Conservation (phyloP, 2,113 vertebrate species). For the Saccopteryx leptura region DNA sequence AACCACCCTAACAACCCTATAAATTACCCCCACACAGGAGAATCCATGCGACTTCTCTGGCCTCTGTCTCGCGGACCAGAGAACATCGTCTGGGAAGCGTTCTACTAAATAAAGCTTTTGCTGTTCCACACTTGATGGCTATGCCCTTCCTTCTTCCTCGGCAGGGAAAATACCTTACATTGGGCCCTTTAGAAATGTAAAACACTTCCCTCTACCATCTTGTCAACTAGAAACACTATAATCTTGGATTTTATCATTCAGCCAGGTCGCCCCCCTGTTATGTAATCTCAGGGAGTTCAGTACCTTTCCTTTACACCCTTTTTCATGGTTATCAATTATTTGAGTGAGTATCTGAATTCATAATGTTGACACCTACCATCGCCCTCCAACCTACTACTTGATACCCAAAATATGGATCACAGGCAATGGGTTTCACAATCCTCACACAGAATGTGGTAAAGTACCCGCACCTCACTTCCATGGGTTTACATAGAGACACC, state of each 20-base stretch:
- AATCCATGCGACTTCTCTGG: too few species aligned
- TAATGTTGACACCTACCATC: not conserved
- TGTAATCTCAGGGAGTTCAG: not conserved
- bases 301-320: not conserved
- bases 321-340: slow-evolving; percentile 13
- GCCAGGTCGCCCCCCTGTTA: not conserved
- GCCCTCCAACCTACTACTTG: slow-evolving; percentile 21
- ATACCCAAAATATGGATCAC: not conserved
- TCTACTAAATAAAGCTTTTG: too few species aligned
- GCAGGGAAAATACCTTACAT: too few species aligned
- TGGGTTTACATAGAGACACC: too few species aligned
- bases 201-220: not conserved
- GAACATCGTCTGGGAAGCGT: too few species aligned
- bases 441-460: not conserved
- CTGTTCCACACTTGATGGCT: too few species aligned
- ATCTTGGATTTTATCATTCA: slow-evolving; percentile 21
- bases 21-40: too few species aligned
- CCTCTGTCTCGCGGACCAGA: too few species aligned
- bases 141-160: too few species aligned
- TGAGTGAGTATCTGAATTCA: slow-evolving; percentile 41
- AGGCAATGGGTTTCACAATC: not conserved
- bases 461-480: too few species aligned
- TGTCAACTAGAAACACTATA: slow-evolving; percentile 47
- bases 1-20: too few species aligned
- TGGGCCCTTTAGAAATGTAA: not conserved